Conservation (phyloP, 2,888 invertebrate species). For the Lysandra bellargus region DNA sequence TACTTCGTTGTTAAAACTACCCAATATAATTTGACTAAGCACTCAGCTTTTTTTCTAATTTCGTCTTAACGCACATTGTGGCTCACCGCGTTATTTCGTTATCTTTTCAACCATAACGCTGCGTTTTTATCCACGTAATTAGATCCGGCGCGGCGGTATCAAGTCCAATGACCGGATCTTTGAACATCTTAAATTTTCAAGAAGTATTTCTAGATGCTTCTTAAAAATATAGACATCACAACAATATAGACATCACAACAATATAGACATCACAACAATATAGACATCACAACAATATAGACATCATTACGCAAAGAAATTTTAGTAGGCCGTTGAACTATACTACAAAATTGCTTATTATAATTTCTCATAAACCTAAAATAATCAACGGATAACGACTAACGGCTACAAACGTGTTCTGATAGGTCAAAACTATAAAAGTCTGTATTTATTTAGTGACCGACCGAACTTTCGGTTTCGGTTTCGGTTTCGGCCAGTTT, state of each 20-base stretch:
- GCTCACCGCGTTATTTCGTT: not conserved
- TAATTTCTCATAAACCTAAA: too few relatives aligned
- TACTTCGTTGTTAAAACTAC: too few relatives aligned
- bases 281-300: not conserved
- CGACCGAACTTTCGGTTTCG: too few relatives aligned
- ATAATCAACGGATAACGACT: too few relatives aligned
- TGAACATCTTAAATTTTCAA: not conserved
- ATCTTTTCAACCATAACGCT: conserved; percentile 20
- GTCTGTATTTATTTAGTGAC: too few relatives aligned
- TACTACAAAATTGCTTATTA: too few relatives aligned
- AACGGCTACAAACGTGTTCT: too few relatives aligned
- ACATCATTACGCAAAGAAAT: not conserved
- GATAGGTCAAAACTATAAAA: too few relatives aligned
- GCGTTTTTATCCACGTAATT: not conserved
- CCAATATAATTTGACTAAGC: too few relatives aligned
- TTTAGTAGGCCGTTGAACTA: not conserved
- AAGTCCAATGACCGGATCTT: not conserved
- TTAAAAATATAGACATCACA: not conserved
- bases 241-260: not conserved
- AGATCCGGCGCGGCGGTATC: conserved; percentile 12
- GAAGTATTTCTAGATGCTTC: not conserved
- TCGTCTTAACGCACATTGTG: not conserved
- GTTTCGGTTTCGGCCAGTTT: too few relatives aligned
- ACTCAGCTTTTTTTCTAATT: not conserved
- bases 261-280: not conserved